Evolutionary conservation across 2,113 vertebrate species (phyloP).

Genomic region (Epinephelus fuscoguttatus): DNA sequence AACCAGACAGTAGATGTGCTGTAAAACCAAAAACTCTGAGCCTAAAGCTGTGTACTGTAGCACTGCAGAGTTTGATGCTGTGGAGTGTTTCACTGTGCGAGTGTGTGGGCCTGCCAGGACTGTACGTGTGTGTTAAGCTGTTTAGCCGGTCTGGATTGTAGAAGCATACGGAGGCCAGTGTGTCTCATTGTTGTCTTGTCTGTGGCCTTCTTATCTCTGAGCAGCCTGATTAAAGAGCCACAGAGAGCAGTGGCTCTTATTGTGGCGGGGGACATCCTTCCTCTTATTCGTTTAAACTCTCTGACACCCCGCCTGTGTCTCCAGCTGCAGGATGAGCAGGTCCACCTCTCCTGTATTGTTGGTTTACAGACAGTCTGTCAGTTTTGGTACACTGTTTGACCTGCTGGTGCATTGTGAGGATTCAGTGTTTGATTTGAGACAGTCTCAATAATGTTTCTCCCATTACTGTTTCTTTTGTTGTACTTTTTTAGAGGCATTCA

Average conservation of each 20-base stretch:
- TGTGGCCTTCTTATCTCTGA: slow-evolving; percentile 32
- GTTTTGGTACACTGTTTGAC: not conserved
- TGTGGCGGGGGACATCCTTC: slow-evolving; percentile 24
- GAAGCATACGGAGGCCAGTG: not conserved
- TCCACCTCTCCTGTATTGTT: slow-evolving; percentile 8
- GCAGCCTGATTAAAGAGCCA: slow-evolving; percentile 34
- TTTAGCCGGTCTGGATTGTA: slow-evolving; percentile 1
- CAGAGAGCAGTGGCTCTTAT: slow-evolving; percentile 21
- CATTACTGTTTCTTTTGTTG: not conserved
- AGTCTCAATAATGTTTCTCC: too few species aligned
- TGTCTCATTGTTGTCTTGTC: slow-evolving; percentile 31
- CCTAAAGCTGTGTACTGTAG: not conserved
- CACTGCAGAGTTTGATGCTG: not conserved
- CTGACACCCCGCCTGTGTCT: not conserved
- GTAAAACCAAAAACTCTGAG: not conserved
- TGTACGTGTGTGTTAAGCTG: slow-evolving; percentile 16
- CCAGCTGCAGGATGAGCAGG: slow-evolving; percentile 7
- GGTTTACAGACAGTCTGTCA: not conserved
- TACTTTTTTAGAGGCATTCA: not conserved
- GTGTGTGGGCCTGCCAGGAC: not conserved
- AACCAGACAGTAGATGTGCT: not conserved
- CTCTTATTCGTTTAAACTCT: slow-evolving; percentile 1
- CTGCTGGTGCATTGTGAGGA: slow-evolving; percentile 12
- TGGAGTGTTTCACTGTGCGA: not conserved
- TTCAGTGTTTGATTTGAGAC: not conserved